A percentile compares a stretch with the other conserved stretches of the same genome.
Evolutionary conservation across 2,113 vertebrate genomes (phyloP).

Genomic region (Poeciliopsis prolifica): DNA sequence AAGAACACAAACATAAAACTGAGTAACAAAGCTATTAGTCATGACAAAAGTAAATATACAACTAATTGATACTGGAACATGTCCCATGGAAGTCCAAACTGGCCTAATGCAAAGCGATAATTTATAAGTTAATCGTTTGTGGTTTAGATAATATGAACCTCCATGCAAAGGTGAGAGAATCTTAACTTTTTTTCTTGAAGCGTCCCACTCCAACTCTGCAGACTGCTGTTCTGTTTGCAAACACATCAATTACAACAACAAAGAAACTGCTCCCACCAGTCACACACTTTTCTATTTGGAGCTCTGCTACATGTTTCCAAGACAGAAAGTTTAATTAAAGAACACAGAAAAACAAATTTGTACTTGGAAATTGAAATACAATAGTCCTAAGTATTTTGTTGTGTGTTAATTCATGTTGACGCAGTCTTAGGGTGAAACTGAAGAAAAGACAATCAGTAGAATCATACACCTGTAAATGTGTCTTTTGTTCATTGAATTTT

Average conservation of each 20-base stretch:
- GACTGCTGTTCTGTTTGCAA: conserved; percentile 16
- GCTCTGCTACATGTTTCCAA: conserved; percentile 22
- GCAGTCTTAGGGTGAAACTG: conserved; percentile 7
- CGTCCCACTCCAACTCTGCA: neutral
- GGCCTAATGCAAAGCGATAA: neutral
- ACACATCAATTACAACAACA: conserved; percentile 14
- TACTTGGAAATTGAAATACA: neutral
- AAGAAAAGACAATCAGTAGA: neutral
- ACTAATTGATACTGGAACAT: neutral
- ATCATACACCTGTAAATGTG: too few species aligned
- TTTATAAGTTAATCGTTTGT: neutral
- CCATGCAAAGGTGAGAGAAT: neutral
- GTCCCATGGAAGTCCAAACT: neutral
- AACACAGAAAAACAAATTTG: conserved; percentile 28
- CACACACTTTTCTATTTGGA: conserved; percentile 11
- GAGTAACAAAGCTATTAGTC: neutral
- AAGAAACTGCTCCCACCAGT: neutral
- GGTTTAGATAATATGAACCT: conserved; percentile 9
- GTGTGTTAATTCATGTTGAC: conserved; percentile 2
- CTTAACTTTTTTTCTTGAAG: neutral
- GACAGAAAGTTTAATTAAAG: conserved; percentile 30
- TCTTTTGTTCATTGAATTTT: neutral
- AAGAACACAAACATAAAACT: neutral
- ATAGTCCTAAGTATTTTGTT: conserved; percentile 3
- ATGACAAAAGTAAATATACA: neutral